Base-by-base conservation (phyloP, 2,888 invertebrate species). In the Blastobasis adustella region DNA sequence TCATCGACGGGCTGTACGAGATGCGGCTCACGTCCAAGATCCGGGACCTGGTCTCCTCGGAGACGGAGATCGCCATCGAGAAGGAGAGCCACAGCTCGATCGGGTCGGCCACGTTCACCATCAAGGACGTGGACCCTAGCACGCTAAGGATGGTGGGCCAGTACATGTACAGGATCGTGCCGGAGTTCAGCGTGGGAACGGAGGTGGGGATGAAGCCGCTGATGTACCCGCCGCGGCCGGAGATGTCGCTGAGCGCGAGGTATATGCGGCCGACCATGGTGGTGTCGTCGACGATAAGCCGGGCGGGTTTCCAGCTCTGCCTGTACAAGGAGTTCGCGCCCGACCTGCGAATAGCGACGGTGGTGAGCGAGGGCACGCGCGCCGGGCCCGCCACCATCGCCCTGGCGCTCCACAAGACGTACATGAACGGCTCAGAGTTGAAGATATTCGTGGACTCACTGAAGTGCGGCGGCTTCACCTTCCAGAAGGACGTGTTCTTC, bases 391-490 rank as follows among this genome's bases (percentile, higher is more conserved):
- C 82, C 2, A 75, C 76, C 1, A 58, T 86, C 6, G 82, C 80
- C 6, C 59, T 88, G 6, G 87, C 81, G 10, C 52, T 88, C 23
- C 80, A 83, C 55, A 87, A 86, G 61, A 71, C 60, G 43, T 85
- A 76, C 54, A 54, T 62, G 5, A 80, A 81, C 56, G 79, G 80
- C 1, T 74, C 82, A 0, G 85, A 86, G 51, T 53, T 87, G 62
- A 86, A 85, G 65, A 71, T 87, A 49, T 88, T 87, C 54, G 77
- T 87, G 6, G 86, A 88, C 56, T 82, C 85, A 0, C 78, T 82
- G 61, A 76, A 75, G 43, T 84, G 86, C 49, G 86, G 84, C 3
- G 88, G 88, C 0, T 85, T 88, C 47, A 86, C 87, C 0, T 74
- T 74, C 47, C 78, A 86, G 54, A 85, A 76, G 58, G 84, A 87